Evolutionary conservation across 1,140 invertebrate genomes (phyloP).

Genomic region (Euwallacea fornicatus): DNA sequence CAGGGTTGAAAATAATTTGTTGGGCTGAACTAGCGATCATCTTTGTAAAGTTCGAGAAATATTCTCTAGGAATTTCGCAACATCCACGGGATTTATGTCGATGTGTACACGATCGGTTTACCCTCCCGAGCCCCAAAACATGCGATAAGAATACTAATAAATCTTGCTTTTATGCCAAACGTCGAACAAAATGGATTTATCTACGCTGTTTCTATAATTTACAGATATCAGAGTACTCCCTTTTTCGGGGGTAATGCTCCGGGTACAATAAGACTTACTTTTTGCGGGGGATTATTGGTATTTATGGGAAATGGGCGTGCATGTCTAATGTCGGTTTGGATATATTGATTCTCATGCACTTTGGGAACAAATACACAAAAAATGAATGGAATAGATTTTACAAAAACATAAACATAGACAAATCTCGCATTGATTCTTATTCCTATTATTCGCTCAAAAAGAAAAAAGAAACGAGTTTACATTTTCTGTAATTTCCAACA

Average conservation of each 20-base stretch:
- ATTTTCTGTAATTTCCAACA: no score
- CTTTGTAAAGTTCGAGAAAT: no score
- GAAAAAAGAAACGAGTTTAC: no score
- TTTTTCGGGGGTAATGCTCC: constrained; percentile 17
- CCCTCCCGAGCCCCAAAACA: constrained; percentile 27
- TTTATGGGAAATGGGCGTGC: constrained; percentile 4
- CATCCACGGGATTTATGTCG: constrained; percentile 12
- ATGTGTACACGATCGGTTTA: constrained; percentile 31
- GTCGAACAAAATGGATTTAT: constrained; percentile 37
- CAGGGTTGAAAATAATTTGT: neutral
- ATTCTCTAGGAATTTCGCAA: neutral
- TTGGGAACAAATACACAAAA: no score
- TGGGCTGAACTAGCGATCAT: no score
- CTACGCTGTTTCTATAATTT: constrained; percentile 32
- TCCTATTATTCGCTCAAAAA: no score
- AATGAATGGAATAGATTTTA: no score
- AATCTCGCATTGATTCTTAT: no score
- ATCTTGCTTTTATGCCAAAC: constrained; percentile 32
- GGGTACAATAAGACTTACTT: constrained; percentile 14
- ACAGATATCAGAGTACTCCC: constrained; percentile 33
- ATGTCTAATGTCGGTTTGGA: no score
- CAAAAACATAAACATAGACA: no score
- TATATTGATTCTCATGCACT: no score
- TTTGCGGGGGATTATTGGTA: constrained; percentile 14
- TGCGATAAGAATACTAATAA: constrained; percentile 31